A percentile compares a stretch with the other conserved stretches of the same genome.
Conservation (phyloP, 2,888 invertebrate species). For the Tetramorium bicarinatum region DNA sequence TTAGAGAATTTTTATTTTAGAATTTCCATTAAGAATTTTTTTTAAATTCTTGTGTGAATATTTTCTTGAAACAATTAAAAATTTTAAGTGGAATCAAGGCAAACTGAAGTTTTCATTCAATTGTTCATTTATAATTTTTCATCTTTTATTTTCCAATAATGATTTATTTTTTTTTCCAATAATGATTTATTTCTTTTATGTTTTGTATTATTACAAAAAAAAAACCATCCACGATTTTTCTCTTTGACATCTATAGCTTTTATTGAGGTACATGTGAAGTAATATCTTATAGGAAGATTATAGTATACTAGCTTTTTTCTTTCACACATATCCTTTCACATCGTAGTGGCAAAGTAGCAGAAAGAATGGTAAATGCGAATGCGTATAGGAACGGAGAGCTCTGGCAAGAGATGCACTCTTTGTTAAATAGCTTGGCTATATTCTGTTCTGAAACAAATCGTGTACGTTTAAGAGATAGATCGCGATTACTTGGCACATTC, state of each 20-base stretch:
- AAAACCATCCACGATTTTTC: slow-evolving; percentile 1
- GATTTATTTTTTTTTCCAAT: slow-evolving; percentile 19
- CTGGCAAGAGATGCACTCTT: slow-evolving; percentile 59
- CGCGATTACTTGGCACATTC: slow-evolving; percentile 45
- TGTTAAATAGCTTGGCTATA: slow-evolving; percentile 65
- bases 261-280: slow-evolving; percentile 60
- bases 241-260: slow-evolving; percentile 5
- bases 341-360: slow-evolving; percentile 48
- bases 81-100: slow-evolving; percentile 49
- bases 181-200: slow-evolving; percentile 25
- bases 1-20: neutral
- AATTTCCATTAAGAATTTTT: neutral
- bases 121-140: slow-evolving; percentile 43
- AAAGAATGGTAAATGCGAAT: slow-evolving; percentile 50
- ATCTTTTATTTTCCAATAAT: slow-evolving; percentile 43
- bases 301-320: slow-evolving; percentile 68
- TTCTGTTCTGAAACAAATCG: slow-evolving; percentile 68
- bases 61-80: slow-evolving; percentile 1
- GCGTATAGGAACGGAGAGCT: slow-evolving; percentile 48
- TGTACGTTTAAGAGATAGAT: slow-evolving; percentile 60
- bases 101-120: slow-evolving; percentile 40
- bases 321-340: slow-evolving; percentile 49
- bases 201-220: neutral
- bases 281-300: slow-evolving; percentile 63
- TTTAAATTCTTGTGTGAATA: no score